These are phyloP conservation scores for Cydia splendana DNA, from an alignment of 1,140 invertebrate genomes.

Conservation along the genomic window DNA sequence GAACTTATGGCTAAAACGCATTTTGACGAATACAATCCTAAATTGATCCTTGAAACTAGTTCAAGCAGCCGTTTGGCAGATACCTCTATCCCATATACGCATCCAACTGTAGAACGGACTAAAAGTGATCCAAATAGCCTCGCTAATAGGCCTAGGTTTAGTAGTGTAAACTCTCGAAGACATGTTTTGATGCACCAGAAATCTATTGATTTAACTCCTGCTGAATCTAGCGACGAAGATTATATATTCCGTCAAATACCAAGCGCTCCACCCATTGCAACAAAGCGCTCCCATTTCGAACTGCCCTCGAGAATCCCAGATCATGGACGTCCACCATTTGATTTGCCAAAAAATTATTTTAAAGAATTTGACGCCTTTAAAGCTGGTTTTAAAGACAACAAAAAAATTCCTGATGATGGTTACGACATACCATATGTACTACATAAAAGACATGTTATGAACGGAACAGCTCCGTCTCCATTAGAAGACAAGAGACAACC, in stretches of 20 bases:
- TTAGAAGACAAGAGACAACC: constrained; percentile 71
- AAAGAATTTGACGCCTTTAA: constrained; percentile 81
- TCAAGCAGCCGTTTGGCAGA: constrained; percentile 77
- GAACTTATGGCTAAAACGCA: constrained; percentile 83
- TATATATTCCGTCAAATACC: constrained; percentile 86
- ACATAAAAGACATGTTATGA: constrained; percentile 91
- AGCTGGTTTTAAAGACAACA: constrained; percentile 72
- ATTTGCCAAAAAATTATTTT: constrained; percentile 82
- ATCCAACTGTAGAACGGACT: constrained; percentile 88
- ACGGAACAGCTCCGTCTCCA: constrained; percentile 85
- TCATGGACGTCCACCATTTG: constrained; percentile 78
- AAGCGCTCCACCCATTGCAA: constrained; percentile 84
- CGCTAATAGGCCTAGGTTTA: constrained; percentile 84
- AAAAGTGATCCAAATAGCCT: constrained; percentile 91
- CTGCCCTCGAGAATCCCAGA: constrained; percentile 78
- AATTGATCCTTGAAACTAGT: constrained; percentile 76
- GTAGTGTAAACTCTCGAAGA: constrained; percentile 84
- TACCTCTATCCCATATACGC: constrained; percentile 77
- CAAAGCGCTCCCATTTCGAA: constrained; percentile 85
- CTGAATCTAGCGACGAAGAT: constrained; percentile 90
- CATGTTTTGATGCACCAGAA: constrained; percentile 92
- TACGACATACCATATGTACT: constrained; percentile 90
- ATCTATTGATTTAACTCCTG: constrained; percentile 90
- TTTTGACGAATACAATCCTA: constrained; percentile 83
- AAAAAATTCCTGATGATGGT: constrained; percentile 75